These are phyloP conservation scores for Heliconius cydno DNA, from an alignment of 2,888 invertebrate species.

Conservation along the genomic window DNA sequence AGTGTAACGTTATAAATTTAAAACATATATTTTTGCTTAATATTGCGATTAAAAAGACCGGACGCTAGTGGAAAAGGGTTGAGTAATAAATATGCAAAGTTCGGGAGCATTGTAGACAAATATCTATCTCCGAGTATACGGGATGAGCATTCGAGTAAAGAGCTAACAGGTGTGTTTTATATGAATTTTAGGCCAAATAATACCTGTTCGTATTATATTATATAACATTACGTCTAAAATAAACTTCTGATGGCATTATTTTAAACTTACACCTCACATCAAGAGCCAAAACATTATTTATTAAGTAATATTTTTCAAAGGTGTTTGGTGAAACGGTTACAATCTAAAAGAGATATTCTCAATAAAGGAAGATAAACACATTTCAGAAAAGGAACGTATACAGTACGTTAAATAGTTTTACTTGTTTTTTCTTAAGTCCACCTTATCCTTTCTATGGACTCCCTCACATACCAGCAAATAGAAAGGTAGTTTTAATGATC, in stretches of 20 bases:
- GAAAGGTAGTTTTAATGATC: conserved; percentile 12
- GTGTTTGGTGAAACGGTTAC: no score
- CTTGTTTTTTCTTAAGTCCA: no score
- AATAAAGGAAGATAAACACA: no score
- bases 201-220: conserved; percentile 52
- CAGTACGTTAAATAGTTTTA: no score
- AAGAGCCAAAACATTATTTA: no score
- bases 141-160: conserved; percentile 64
- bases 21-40: neutral
- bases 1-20: neutral
- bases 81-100: conserved; percentile 76
- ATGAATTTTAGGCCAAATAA: conserved; percentile 69
- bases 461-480: conserved; percentile 1
- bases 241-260: no score
- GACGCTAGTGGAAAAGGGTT: conserved; percentile 54
- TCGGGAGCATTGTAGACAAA: conserved; percentile 71
- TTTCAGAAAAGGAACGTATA: no score
- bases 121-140: conserved; percentile 69
- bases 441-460: neutral
- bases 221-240: neutral
- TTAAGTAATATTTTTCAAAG: no score
- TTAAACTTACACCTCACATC: no score
- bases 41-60: conserved; percentile 15
- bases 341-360: no score
- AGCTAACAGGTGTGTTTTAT: conserved; percentile 70